Evolutionary conservation across 2,113 vertebrate species (phyloP), one percentile per base, ranked within the genome.

Genomic region (Phrynosoma blainvillii): DNA sequence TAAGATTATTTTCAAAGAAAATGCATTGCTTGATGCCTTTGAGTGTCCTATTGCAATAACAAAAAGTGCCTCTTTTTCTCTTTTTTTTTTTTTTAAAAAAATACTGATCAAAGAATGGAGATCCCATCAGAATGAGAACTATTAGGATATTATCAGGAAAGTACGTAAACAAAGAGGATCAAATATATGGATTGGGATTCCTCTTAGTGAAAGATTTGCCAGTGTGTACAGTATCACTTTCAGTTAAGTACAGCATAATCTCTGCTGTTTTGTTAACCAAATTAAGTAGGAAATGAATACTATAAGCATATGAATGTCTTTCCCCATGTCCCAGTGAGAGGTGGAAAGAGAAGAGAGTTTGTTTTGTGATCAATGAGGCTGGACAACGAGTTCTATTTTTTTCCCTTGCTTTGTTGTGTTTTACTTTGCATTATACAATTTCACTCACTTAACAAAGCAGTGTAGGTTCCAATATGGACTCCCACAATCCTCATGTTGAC

Each of bases 181-280:
- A 2, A 40, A 87, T 73, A n/a, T 36, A 62, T 47, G 6, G 36
- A 40, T 78, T 1, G 52, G 42, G 5, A 71, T 81, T 82, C 1
- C 74, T 93, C 62, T 87, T 25, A 1, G 42, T 20, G 5, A 40
- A 56, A 68, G 4, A 42, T 86, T 81, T 86, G 90, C 42, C 27
- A 47, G 91, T 93, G 2, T 25, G 84, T 79, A 76, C 1, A 85
- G 0, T 77, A 32, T 90, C 86, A 85, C 65, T 36, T 74, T 70
- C 59, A 56, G 0, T 75, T 82, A 1, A 82, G 36, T 68, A 20
- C 62, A 66, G 1, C 76, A 20, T 40, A 7, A 70, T 79, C 27
- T 18, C 1, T 66, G 86, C 59, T 85, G 1, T 54, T 91, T 87
- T 90, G 16, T 36, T 85, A 79, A 47, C 1, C 79, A 89, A 68